Evolutionary conservation across 2,113 vertebrate species (phyloP), one percentile per base, ranked within the genome.

Genomic region (Scatophagus argus): DNA sequence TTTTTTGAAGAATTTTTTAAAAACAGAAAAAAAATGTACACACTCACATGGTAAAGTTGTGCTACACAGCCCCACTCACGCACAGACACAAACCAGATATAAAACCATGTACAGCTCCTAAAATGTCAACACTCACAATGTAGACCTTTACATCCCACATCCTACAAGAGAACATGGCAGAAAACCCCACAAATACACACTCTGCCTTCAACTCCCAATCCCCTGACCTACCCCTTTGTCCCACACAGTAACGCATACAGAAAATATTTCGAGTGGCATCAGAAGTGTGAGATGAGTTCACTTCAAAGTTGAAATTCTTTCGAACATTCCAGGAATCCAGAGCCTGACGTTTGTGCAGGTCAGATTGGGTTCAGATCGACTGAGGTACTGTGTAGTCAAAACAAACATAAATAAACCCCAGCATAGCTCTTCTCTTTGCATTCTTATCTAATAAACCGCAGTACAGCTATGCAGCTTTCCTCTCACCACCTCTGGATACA

Each of bases 381-480:
- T 85, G 90, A 92, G 90, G 88, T 91, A 91, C 69, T 77, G 75
- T 77, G 83, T 43, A 78, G 69, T 82, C 23, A 64, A 79, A 84
- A 59, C 21, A 52, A 74, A 70, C 39, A 64, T 31, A 23, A 27
- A 43, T 36, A 64, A 21, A 54, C 67, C 25, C 54, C 63, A 66
- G 73, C 73, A 59, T 27, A 55, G 60, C 49, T 80, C 72, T 66
- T 61, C 27, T 76, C 69, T 67, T 81, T 73, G 36, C 13, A 65
- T 34, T 71, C 29, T 77, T 29, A 41, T 49, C 39, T 3, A 19
- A 27, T 52, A 66, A 44, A 66, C 8, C 0, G 12, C 38, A 58
- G 23, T 13, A 36, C 39, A 65, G 51, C 52, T 39, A 46, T 21
- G 21, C 46, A 34, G 32, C 36, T n/a, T n/a, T 60, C 14, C 54